phyloP scores from a whole-genome alignment of 2,888 invertebrate genomes.

The Congeria kusceri region DNA sequence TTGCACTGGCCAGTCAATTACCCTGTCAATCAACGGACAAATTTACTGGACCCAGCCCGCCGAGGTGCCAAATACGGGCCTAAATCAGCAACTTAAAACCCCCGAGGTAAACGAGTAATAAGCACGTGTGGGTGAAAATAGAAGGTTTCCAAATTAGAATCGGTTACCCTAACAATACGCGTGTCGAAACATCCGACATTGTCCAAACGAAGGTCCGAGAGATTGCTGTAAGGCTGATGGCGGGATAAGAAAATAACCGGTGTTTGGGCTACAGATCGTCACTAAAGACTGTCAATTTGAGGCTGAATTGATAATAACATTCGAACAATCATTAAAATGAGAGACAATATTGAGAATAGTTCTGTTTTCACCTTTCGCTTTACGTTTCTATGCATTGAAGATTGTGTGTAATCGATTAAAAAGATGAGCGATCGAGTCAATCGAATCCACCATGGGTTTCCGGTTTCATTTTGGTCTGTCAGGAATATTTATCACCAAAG shows the following conservation, averaged over 20 bases:
- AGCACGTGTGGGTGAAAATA: slow-evolving; percentile 60
- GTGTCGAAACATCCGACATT: slow-evolving; percentile 64
- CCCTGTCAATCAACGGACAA: slow-evolving; percentile 44
- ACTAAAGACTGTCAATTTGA: slow-evolving; percentile 32
- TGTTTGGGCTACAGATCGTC: slow-evolving; percentile 45
- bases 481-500: slow-evolving; percentile 69
- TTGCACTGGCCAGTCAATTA: slow-evolving; percentile 34
- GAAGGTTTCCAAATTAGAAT: slow-evolving; percentile 54
- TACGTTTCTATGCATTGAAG: too few species aligned
- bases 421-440: too few species aligned
- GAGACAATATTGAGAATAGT: too few species aligned
- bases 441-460: slow-evolving; percentile 10
- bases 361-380: too few species aligned
- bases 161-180: slow-evolving; percentile 53
- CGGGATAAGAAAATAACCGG: slow-evolving; percentile 46
- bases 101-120: slow-evolving; percentile 50
- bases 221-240: slow-evolving; percentile 33
- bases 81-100: slow-evolving; percentile 38
- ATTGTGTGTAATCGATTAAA: too few species aligned
- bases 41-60: slow-evolving; percentile 48
- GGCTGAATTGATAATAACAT: slow-evolving; percentile 5
- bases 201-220: slow-evolving; percentile 2
- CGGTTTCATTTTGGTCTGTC: slow-evolving; percentile 26
- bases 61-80: slow-evolving; percentile 56
- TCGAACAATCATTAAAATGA: too few species aligned